Conservation (phyloP, 2,113 vertebrate genomes). For the Aleadryas rufinucha region DNA sequence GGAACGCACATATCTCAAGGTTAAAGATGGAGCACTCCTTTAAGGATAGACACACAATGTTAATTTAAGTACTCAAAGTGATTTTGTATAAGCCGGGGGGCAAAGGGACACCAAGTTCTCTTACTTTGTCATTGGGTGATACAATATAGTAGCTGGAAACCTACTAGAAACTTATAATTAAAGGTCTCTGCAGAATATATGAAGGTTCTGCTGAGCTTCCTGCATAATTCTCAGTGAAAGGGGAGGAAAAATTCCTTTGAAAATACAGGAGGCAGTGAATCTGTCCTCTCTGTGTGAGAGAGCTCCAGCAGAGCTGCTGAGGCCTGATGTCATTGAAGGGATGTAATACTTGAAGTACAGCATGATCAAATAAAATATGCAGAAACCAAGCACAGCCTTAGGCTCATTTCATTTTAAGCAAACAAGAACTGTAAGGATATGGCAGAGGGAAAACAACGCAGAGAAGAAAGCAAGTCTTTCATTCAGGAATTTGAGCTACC, state of each 20-base stretch:
- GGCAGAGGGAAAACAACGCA: not conserved
- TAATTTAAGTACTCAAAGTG: not conserved
- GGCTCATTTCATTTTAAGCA: conserved; percentile 25
- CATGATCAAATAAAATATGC: conserved; percentile 36
- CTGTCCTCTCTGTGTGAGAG: not conserved
- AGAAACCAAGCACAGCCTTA: conserved; percentile 1
- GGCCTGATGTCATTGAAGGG: not conserved
- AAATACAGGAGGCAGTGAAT: not conserved
- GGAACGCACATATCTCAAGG: not conserved
- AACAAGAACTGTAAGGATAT: not conserved
- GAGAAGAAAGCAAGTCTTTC: not conserved
- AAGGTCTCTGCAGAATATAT: conserved; percentile 9
- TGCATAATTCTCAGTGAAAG: conserved; percentile 37
- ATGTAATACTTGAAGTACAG: not conserved
- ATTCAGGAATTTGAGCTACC: not conserved
- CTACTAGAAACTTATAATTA: conserved; percentile 25
- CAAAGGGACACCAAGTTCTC: not conserved
- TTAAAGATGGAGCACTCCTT: not conserved
- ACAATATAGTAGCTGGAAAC: not conserved
- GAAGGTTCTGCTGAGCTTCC: conserved; percentile 23
- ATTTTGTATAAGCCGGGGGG: not conserved
- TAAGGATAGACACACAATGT: not conserved
- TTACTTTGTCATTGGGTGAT: not conserved
- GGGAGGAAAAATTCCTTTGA: conserved; percentile 26
- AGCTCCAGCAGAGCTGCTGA: conserved; percentile 23